These are phyloP conservation scores for Sciurus niger DNA, from an alignment of 2,113 vertebrate species.

Conservation along the genomic window DNA sequence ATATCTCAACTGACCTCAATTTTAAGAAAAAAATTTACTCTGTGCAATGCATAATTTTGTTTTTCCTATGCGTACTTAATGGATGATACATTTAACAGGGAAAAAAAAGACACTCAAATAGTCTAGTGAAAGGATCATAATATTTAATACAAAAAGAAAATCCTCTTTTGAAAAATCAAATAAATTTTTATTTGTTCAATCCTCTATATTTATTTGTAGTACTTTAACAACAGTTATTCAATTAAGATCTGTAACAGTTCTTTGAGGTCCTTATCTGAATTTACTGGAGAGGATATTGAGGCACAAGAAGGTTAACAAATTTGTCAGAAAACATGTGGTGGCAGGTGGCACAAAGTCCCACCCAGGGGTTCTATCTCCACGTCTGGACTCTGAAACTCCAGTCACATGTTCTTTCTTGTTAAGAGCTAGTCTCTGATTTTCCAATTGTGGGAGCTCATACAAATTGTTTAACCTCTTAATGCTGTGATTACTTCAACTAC, in stretches of 20 bases:
- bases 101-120: neutral
- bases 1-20: neutral
- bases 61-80: neutral
- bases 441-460: fast-evolving
- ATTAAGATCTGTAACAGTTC: neutral
- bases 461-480: neutral
- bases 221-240: neutral
- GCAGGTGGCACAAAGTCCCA: neutral
- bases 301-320: neutral
- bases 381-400: fast-evolving
- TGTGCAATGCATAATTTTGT: neutral
- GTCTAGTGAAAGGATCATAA: neutral
- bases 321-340: neutral
- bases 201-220: neutral
- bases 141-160: neutral
- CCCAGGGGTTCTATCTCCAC: fast-evolving
- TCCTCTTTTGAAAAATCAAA: neutral
- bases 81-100: neutral
- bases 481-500: neutral
- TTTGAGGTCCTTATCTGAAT: neutral
- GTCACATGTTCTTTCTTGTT: fast-evolving
- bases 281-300: neutral
- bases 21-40: neutral
- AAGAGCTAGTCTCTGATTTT: neutral
- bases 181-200: neutral